A percentile compares a stretch with the other conserved stretches of the same genome.
These are phyloP conservation scores for Mustela nigripes DNA, from an alignment of 2,113 vertebrate genomes.

Conservation along the genomic window DNA sequence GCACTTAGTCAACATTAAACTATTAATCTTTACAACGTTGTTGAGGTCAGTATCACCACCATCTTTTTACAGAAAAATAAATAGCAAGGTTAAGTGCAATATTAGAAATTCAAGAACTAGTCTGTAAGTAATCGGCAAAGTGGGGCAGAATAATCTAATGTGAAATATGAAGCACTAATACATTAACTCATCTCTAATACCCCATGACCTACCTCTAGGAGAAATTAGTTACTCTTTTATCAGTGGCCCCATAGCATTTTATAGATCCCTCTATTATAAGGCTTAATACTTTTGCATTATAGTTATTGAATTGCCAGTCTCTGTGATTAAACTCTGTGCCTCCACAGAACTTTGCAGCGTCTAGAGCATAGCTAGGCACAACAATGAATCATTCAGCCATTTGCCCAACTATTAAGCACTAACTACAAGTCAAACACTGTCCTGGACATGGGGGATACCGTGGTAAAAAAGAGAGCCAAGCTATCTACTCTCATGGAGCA, in stretches of 20 bases:
- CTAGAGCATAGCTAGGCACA: not conserved
- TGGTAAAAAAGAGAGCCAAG: not conserved
- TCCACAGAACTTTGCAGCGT: not conserved
- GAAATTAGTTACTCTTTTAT: slow-evolving; percentile 56
- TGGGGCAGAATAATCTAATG: slow-evolving; percentile 53
- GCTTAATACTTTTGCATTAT: not conserved
- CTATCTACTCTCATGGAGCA: not conserved
- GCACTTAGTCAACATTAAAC: slow-evolving; percentile 69
- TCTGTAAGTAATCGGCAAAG: slow-evolving; percentile 73
- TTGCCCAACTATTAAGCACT: not conserved
- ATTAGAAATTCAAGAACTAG: slow-evolving; percentile 61
- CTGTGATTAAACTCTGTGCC: not conserved
- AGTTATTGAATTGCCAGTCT: not conserved
- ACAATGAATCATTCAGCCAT: not conserved
- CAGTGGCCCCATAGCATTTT: slow-evolving; percentile 4
- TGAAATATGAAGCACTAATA: slow-evolving; percentile 55
- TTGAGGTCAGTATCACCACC: slow-evolving; percentile 46
- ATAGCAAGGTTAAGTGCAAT: slow-evolving; percentile 63
- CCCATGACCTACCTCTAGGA: slow-evolving; percentile 31
- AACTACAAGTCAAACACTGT: not conserved
- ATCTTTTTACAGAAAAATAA: slow-evolving; percentile 70
- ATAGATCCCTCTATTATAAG: not conserved
- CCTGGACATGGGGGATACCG: not conserved
- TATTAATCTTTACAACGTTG: slow-evolving; percentile 66
- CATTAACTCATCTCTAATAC: slow-evolving; percentile 61